Percentiles rank a stretch among this genome's conserved stretches.
Evolutionary conservation across 2,797 vertebrate genomes (phyloP).

Genomic region (Hipposideros larvatus): DNA sequence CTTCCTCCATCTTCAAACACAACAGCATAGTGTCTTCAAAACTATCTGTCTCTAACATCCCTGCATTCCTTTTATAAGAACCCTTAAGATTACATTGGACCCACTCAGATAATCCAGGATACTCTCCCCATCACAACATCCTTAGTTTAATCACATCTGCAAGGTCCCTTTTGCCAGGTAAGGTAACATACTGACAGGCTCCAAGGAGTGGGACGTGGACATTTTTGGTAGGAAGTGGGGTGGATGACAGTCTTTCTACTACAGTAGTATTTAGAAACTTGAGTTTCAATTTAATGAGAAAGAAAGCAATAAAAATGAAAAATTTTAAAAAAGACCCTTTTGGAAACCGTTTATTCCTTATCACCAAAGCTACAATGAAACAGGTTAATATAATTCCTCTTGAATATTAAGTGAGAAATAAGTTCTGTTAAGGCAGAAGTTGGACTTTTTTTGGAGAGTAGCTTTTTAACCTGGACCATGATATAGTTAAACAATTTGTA

Average conservation of each 20-base stretch:
- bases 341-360: constrained; percentile 1
- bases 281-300: constrained; percentile 13
- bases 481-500: constrained; percentile 29
- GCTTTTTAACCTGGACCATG: not conserved
- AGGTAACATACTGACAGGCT: not conserved
- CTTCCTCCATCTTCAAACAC: not conserved
- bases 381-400: not conserved
- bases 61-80: not conserved
- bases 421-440: not conserved
- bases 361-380: not conserved
- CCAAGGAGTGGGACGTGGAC: not conserved
- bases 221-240: not conserved
- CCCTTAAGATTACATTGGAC: not conserved
- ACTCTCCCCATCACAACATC: not conserved
- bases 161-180: not conserved
- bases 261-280: not conserved
- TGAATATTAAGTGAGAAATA: not conserved
- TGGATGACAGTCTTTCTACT: not conserved
- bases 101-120: not conserved
- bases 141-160: not conserved
- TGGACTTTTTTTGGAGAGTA: not conserved
- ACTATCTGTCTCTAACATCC: not conserved
- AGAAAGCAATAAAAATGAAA: not conserved
- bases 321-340: not conserved
- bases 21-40: not conserved